Conservation (phyloP, 2,113 vertebrate species). For the Sarotherodon lohbergeri region DNA sequence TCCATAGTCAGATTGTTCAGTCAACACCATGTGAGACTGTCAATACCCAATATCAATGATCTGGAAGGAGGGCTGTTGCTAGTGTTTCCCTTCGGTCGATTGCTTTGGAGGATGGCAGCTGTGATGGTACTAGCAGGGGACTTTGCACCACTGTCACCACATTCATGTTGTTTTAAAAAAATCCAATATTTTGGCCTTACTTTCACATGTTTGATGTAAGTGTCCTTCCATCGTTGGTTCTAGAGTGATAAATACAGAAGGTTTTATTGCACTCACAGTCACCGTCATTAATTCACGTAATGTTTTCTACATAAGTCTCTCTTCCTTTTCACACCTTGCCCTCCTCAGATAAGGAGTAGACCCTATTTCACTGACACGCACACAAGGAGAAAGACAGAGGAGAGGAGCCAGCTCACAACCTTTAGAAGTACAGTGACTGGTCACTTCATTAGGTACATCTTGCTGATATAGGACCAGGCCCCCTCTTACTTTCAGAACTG, state of each 20-base stretch:
- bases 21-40: not conserved
- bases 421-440: not conserved
- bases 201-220: not conserved
- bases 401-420: not conserved
- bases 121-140: not conserved
- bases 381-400: not conserved
- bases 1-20: not conserved
- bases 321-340: not conserved
- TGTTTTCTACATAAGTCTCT: not conserved
- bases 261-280: not conserved
- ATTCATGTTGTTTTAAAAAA: not conserved
- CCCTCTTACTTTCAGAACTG: not conserved
- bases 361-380: not conserved
- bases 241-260: not conserved
- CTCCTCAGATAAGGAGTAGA: not conserved
- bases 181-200: not conserved
- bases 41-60: not conserved
- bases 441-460: not conserved
- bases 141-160: not conserved
- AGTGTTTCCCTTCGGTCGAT: not conserved
- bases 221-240: not conserved
- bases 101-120: not conserved
- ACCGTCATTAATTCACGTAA: not conserved
- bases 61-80: not conserved
- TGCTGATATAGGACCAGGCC: not conserved